Conservation (phyloP, 2,888 invertebrate species). For the Prosapia bicincta region DNA sequence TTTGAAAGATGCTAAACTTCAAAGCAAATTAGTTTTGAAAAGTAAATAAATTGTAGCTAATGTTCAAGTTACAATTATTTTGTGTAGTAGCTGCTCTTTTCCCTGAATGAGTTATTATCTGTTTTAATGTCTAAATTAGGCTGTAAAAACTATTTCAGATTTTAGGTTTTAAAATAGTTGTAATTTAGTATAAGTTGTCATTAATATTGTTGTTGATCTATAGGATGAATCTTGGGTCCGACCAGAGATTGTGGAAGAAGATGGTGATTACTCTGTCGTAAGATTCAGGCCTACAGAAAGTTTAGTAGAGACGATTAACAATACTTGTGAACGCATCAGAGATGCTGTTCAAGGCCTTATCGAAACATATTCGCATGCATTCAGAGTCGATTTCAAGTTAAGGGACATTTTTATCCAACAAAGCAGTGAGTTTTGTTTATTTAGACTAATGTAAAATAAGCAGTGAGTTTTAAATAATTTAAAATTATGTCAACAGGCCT, state of each 20-base stretch:
- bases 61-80: too few species aligned
- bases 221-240: conserved; percentile 45
- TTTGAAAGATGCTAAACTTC: too few species aligned
- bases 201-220: conserved; percentile 12
- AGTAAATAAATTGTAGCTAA: too few species aligned
- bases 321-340: conserved; percentile 68
- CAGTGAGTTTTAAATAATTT: too few species aligned
- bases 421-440: not conserved
- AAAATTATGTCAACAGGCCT: too few species aligned
- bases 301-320: conserved; percentile 52
- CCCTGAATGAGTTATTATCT: not conserved
- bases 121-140: not conserved
- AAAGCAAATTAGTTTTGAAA: too few species aligned
- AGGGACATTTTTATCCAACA: conserved; percentile 43
- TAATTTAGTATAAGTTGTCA: too few species aligned
- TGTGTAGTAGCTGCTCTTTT: too few species aligned
- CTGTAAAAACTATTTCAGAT: too few species aligned
- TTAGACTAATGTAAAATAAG: too few species aligned
- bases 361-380: conserved; percentile 80
- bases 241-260: conserved; percentile 63
- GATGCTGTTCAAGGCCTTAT: conserved; percentile 79
- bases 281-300: conserved; percentile 49
- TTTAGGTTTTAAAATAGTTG: too few species aligned
- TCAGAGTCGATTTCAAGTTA: conserved; percentile 78
- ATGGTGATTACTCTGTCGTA: conserved; percentile 67